Base-by-base conservation (phyloP, 2,797 vertebrate genomes). In the Hoplostethus mediterraneus region DNA sequence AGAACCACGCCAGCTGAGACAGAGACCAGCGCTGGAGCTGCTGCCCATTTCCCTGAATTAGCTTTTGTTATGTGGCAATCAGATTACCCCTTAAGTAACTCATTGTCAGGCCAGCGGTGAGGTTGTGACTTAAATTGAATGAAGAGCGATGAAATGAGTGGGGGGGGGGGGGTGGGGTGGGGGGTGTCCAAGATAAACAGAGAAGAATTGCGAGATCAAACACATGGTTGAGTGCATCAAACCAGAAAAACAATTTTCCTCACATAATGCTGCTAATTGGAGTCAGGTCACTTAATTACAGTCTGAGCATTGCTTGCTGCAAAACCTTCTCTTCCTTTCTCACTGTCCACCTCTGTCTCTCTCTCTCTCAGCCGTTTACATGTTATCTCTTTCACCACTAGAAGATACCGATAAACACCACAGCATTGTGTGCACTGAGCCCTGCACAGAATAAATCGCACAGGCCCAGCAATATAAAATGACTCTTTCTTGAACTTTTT, bases 231-330 rank as follows among this genome's bases (percentile, higher is more conserved):
- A 81, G 63, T 62, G 82, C 13, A 0, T 85, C 71, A 74, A 82
- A 86, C 67, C 65, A 75, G 71, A 89, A 89, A 84, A 89, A 89
- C 80, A 82, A 89, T 83, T 90, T 86, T 83, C 78, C 64, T 42
- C 66, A 77, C 75, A 82, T 83, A 80, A 82, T 76, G 76, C 75
- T 77, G 82, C 81, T 82, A 84, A 90, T 86, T 87, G 83, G 84
- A 91, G 79, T 81, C 82, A 79, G 85, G 88, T 90, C 89, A 83
- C 77, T 81, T 89, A 89, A 91, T 91, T 92, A 90, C 60, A 86
- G 75, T 73, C 51, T 55, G 70, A 84, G 63, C 71, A 78, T 86
- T 87, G 82, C 90, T 90, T 90, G 80, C 80, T 70, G 68, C 53
- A 74, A 79, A 76, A 63, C 33, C 31, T 67, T 87, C 83, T 84